Conservation (phyloP, 2,797 vertebrate genomes). For the Galaxias olidus region DNA sequence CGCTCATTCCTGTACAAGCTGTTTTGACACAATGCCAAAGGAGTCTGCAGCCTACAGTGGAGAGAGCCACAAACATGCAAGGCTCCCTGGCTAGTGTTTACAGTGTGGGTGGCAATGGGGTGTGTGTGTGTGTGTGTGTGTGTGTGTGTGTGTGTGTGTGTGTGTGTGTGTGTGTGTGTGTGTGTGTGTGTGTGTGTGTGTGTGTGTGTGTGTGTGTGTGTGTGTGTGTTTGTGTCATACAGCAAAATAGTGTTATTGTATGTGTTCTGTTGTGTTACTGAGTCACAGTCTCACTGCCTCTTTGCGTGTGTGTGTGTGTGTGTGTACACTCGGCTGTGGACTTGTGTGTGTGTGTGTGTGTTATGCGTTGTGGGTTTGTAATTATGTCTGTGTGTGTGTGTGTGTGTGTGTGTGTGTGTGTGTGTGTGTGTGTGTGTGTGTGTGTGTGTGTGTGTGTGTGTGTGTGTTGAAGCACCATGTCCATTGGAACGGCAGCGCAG, state of each 20-base stretch:
- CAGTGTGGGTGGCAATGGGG: neutral
- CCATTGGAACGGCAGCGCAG: constrained; percentile 44
- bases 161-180: neutral
- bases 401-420: neutral
- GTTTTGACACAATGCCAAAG: no score
- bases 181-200: neutral
- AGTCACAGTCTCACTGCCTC: neutral
- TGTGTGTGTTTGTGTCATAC: neutral
- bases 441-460: neutral
- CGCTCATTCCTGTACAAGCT: no score
- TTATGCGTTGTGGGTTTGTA: neutral
- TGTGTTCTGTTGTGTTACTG: neutral
- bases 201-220: neutral
- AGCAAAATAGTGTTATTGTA: no score
- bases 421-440: neutral
- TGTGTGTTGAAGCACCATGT: constrained; percentile 24
- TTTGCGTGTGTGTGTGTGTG: neutral
- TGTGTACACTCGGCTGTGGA: neutral
- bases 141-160: constrained; percentile 1
- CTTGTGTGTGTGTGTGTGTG: neutral
- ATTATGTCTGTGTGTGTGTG: neutral
- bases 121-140: neutral
- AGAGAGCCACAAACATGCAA: no score
- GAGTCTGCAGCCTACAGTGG: no score
- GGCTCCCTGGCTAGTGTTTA: no score